Percentiles rank a stretch among this genome's conserved stretches.
phyloP scores from a whole-genome alignment of 1,140 invertebrate genomes.

The Temnothorax nylanderi region DNA sequence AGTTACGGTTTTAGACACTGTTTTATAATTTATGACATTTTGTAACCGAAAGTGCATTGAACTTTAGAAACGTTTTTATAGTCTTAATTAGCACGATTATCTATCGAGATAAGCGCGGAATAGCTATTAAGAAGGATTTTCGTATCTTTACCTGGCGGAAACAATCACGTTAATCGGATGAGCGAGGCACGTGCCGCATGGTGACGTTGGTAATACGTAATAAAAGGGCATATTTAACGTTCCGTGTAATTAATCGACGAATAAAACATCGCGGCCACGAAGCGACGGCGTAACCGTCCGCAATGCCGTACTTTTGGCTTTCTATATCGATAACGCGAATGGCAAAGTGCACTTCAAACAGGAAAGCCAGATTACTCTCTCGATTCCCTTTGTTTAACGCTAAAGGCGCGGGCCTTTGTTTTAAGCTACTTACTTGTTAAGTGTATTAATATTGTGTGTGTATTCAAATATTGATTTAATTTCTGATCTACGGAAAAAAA shows the following conservation, averaged over 20 bases:
- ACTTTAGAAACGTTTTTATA: slow-evolving; percentile 9
- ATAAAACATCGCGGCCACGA: slow-evolving; percentile 52
- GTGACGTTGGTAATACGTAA: slow-evolving; percentile 33
- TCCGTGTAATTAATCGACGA: slow-evolving; percentile 61
- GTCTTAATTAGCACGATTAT: slow-evolving; percentile 11
- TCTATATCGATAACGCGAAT: neutral
- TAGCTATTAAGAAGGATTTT: slow-evolving; percentile 1
- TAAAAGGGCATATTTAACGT: slow-evolving; percentile 52
- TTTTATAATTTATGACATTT: slow-evolving; percentile 8
- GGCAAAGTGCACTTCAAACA: slow-evolving; percentile 8
- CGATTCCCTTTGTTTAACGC: slow-evolving; percentile 32
- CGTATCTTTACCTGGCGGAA: slow-evolving; percentile 13
- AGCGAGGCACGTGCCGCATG: slow-evolving; percentile 9
- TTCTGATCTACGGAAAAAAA: neutral
- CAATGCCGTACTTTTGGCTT: slow-evolving; percentile 7
- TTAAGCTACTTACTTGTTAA: neutral
- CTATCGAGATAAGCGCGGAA: neutral
- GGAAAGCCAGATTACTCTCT: slow-evolving; percentile 24
- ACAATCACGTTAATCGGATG: slow-evolving; percentile 23
- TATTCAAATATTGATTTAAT: slow-evolving; percentile 7
- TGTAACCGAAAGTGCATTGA: neutral
- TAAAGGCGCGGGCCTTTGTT: neutral
- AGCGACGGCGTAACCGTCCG: neutral
- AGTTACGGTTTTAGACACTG: neutral
- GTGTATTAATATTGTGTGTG: neutral